Percentiles rank a stretch among this genome's conserved stretches.
phyloP scores from a whole-genome alignment of 2,797 vertebrate genomes.

The Heteromormyrus szaboi region DNA sequence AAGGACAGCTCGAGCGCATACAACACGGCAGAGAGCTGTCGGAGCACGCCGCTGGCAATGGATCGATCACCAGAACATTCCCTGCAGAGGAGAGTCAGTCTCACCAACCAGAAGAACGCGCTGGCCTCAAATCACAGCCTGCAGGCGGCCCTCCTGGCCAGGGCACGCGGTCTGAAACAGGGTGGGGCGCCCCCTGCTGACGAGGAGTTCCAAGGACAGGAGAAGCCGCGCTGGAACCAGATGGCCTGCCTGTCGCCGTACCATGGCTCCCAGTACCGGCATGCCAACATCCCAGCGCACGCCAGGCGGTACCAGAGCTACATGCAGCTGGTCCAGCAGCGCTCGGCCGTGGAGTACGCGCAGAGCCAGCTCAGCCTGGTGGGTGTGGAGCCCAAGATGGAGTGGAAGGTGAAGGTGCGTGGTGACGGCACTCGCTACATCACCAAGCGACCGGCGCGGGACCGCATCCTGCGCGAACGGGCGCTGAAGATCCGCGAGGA shows the following conservation, averaged over 20 bases:
- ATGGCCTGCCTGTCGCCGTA: constrained; percentile 86
- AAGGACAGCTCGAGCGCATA: constrained; percentile 97
- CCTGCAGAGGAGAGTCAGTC: constrained; percentile 79
- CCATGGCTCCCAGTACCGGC: constrained; percentile 77
- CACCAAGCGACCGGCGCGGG: constrained; percentile 89
- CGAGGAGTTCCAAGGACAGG: constrained; percentile 51
- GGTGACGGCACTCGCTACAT: constrained; percentile 92
- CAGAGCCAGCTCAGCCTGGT: constrained; percentile 90
- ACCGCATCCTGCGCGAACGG: constrained; percentile 87
- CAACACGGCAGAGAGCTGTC: constrained; percentile 91
- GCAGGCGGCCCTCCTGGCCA: constrained; percentile 48
- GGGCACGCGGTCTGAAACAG: constrained; percentile 64
- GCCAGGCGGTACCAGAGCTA: constrained; percentile 95
- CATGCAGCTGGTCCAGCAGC: constrained; percentile 93
- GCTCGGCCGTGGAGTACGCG: constrained; percentile 83
- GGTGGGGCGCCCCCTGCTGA: constrained; percentile 59
- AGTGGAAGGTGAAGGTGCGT: constrained; percentile 95
- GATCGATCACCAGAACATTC: constrained; percentile 86
- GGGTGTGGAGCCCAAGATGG: constrained; percentile 84
- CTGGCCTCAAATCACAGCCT: constrained; percentile 46
- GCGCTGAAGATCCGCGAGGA: constrained; percentile 92
- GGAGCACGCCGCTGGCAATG: constrained; percentile 82
- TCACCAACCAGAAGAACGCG: constrained; percentile 87
- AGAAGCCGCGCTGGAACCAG: constrained; percentile 55
- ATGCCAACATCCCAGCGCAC: constrained; percentile 77